These are phyloP conservation scores for Amazona guildingii DNA, from an alignment of 2,113 vertebrate genomes.

Conservation along the genomic window DNA sequence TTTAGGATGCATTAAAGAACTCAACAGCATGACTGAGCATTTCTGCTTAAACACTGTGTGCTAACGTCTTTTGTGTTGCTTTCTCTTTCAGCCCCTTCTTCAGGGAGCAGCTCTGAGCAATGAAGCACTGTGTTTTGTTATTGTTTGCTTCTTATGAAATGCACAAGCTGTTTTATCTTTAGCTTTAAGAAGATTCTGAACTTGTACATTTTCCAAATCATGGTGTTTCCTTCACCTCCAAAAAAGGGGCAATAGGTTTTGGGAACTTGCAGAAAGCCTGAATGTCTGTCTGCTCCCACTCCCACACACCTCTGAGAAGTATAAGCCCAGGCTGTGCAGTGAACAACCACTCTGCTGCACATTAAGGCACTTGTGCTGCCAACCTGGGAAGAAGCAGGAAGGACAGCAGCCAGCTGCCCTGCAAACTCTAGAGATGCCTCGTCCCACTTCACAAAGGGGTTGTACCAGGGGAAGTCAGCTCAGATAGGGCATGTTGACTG, in stretches of 20 bases:
- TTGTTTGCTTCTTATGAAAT: background rate
- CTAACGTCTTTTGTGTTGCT: background rate
- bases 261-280: background rate
- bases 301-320: rapidly evolving
- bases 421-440: background rate
- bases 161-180: background rate
- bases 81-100: background rate
- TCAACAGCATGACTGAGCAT: background rate
- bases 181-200: background rate
- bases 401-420: background rate
- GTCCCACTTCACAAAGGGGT: background rate
- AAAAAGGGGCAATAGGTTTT: background rate
- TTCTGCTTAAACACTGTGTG: background rate
- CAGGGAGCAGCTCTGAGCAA: background rate
- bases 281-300: background rate
- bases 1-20: background rate
- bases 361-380: rapidly evolving
- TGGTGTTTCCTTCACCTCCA: background rate
- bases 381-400: too few species aligned
- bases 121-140: background rate
- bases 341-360: background rate
- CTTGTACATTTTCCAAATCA: background rate
- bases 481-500: background rate
- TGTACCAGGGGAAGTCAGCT: background rate
- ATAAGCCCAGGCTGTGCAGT: background rate